Evolutionary conservation across 1,140 invertebrate genomes (phyloP).

Genomic region (Spodoptera frugiperda): DNA sequence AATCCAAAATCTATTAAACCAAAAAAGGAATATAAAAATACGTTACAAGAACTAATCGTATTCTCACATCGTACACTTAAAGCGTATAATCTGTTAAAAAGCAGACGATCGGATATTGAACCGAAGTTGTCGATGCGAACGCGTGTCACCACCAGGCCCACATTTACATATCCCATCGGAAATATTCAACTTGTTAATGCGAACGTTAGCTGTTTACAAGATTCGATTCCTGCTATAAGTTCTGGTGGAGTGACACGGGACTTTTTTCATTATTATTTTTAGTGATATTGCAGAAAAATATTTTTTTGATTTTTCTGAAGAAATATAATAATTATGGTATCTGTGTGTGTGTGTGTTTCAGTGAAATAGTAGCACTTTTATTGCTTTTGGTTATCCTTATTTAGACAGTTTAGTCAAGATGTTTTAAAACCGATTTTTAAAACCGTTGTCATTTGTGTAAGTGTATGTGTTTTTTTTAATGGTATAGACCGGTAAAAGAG

Average conservation of each 20-base stretch:
- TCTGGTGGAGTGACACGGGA: background rate
- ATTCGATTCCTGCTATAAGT: conserved; percentile 1
- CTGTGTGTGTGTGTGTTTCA: too few relatives aligned
- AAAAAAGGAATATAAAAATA: background rate
- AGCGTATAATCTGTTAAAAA: conserved; percentile 24
- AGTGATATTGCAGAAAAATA: background rate
- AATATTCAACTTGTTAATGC: conserved; percentile 35
- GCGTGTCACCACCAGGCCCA: conserved; percentile 16
- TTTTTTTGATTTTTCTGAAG: too few relatives aligned
- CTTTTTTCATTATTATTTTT: background rate
- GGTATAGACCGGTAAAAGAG: too few relatives aligned
- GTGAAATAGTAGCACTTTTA: too few relatives aligned
- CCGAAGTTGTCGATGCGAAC: background rate
- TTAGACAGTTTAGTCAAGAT: too few relatives aligned
- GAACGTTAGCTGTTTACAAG: conserved; percentile 31
- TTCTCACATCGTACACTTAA: background rate
- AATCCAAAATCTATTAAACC: background rate
- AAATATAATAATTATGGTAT: too few relatives aligned
- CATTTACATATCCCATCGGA: conserved; percentile 37
- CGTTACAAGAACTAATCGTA: background rate
- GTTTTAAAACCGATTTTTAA: too few relatives aligned
- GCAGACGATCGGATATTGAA: conserved; percentile 24
- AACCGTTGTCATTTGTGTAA: too few relatives aligned
- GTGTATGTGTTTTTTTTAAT: too few relatives aligned
- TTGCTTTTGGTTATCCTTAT: too few relatives aligned